Evolutionary conservation across 2,113 vertebrate species (phyloP).

Genomic region (Malurus elegans): DNA sequence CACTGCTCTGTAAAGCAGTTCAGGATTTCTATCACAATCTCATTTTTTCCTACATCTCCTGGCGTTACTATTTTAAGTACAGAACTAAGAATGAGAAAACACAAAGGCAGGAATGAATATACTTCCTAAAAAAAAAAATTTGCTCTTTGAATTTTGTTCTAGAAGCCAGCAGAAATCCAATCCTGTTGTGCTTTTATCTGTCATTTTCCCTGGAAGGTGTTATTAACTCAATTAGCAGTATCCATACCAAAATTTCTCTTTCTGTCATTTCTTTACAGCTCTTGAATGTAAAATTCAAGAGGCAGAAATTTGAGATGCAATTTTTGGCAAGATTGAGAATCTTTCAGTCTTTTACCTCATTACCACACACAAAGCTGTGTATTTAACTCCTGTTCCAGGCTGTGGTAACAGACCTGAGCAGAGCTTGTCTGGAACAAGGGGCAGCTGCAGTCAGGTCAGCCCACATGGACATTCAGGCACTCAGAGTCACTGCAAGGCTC

Average conservation of each 20-base stretch:
- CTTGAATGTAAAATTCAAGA: background rate
- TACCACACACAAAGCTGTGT: no score
- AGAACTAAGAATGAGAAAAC: background rate
- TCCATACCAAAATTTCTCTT: background rate
- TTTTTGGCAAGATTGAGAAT: background rate
- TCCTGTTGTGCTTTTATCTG: background rate
- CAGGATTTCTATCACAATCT: background rate
- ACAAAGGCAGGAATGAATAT: background rate
- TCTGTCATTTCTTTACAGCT: background rate
- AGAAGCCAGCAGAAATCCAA: background rate
- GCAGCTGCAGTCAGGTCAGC: background rate
- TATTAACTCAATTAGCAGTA: conserved; percentile 4
- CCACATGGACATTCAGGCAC: fast-evolving
- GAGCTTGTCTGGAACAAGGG: background rate
- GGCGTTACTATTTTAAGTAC: background rate
- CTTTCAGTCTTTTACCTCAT: background rate
- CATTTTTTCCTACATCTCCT: background rate
- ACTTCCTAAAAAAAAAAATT: background rate
- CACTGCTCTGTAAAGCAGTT: background rate
- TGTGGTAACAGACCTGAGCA: background rate
- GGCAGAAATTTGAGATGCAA: background rate
- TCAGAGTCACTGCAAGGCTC: background rate
- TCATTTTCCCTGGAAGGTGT: background rate
- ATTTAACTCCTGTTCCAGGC: fast-evolving
- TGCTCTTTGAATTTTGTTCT: background rate